Percentiles rank a stretch among this genome's conserved stretches.
phyloP scores from a whole-genome alignment of 2,797 vertebrate genomes.

The Alcedo atthis region DNA sequence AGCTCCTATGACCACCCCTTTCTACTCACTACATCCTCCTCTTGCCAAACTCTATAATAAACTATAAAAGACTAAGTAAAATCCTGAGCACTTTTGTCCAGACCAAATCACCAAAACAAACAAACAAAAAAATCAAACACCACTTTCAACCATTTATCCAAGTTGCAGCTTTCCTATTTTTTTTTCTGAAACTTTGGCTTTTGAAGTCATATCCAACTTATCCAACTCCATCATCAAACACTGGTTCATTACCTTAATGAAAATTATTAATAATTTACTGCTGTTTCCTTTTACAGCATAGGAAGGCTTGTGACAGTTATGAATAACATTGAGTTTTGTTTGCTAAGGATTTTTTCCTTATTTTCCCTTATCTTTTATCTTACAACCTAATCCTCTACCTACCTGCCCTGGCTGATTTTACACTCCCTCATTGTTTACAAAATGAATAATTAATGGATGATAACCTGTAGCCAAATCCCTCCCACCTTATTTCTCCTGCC shows the following conservation, averaged over 20 bases:
- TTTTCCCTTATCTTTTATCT: constrained; percentile 65
- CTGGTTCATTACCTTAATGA: constrained; percentile 64
- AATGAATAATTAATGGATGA: constrained; percentile 76
- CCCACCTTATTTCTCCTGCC: constrained; percentile 30
- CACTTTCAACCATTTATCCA: background rate
- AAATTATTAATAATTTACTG: constrained; percentile 73
- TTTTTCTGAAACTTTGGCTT: background rate
- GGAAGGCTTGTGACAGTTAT: constrained; percentile 43
- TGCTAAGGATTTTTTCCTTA: constrained; percentile 42
- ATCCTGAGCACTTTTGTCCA: background rate
- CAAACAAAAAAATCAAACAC: no score
- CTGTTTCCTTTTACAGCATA: constrained; percentile 16
- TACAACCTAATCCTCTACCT: constrained; percentile 57
- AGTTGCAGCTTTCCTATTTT: background rate
- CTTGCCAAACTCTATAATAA: background rate
- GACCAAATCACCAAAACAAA: background rate
- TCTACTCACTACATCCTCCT: background rate
- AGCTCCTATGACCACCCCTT: background rate
- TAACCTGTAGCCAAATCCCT: constrained; percentile 57
- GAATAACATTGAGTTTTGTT: constrained; percentile 55
- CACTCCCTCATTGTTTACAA: constrained; percentile 68
- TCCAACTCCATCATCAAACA: background rate
- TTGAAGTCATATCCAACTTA: background rate
- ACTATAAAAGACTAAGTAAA: background rate
- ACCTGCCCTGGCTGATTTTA: constrained; percentile 43